Percentiles rank a stretch among this genome's conserved stretches.
Evolutionary conservation across 2,888 invertebrate genomes (phyloP).

Genomic region (Iphiclides podalirius): DNA sequence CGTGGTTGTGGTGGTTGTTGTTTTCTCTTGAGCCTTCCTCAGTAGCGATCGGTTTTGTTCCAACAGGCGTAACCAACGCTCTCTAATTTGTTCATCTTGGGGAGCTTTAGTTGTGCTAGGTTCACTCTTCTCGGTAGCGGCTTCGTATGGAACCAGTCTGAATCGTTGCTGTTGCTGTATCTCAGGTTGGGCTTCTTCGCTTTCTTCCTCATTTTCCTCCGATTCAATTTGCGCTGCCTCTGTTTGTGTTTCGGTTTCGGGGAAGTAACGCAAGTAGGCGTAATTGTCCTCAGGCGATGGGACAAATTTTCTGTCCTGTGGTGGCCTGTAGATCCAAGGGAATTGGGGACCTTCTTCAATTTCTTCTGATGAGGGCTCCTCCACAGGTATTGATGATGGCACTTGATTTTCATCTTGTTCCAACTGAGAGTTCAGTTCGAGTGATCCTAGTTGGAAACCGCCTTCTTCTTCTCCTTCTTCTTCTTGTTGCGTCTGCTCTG

Average conservation of each 20-base stretch:
- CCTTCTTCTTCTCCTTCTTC: slow-evolving; percentile 8
- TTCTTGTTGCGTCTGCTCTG: slow-evolving; percentile 25
- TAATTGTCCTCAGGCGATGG: slow-evolving; percentile 19
- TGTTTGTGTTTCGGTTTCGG: slow-evolving; percentile 22
- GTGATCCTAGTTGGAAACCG: slow-evolving; percentile 3
- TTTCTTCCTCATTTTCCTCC: slow-evolving; percentile 19
- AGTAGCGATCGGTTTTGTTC: slow-evolving; percentile 30
- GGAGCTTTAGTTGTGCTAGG: slow-evolving; percentile 21
- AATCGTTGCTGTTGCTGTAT: slow-evolving; percentile 27
- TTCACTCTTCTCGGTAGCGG: slow-evolving; percentile 24
- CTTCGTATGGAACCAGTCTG: slow-evolving; percentile 32
- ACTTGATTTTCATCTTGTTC: slow-evolving; percentile 3
- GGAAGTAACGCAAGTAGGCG: slow-evolving; percentile 15
- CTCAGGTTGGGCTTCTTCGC: slow-evolving; percentile 20
- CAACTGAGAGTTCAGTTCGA: slow-evolving; percentile 5
- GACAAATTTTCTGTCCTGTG: slow-evolving; percentile 14
- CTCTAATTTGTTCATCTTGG: slow-evolving; percentile 25
- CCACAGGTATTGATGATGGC: slow-evolving; percentile 10
- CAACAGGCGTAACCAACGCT: slow-evolving; percentile 29
- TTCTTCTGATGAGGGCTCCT: slow-evolving; percentile 15
- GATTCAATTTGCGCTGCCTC: slow-evolving; percentile 13
- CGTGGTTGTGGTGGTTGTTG: not conserved
- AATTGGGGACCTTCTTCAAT: slow-evolving; percentile 9
- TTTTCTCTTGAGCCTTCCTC: slow-evolving; percentile 19
- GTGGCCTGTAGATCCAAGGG: slow-evolving; percentile 13